Evolutionary conservation across 2,888 invertebrate species (phyloP), one percentile per base, ranked within the genome.

Genomic region (Drosophila meridionalis): DNA sequence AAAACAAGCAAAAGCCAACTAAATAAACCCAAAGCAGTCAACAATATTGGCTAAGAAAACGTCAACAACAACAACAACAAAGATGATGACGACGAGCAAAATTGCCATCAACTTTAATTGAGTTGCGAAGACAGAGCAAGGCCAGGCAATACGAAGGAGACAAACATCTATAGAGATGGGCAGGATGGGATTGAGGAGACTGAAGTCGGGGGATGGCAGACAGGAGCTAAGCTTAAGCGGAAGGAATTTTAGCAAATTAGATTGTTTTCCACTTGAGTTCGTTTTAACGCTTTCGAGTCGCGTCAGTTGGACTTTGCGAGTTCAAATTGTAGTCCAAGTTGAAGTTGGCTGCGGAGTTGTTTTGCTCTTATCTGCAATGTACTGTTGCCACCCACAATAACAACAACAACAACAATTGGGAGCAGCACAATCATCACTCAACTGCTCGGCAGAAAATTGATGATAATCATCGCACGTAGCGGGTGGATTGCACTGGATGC

Each of bases 181-280:
- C 32, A 28, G 65, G 53, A 38, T 53, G 53, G 12, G 36, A 52
- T 20, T 52, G 53, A 12, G 12, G 26, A 53, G 8, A 34, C 36
- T 12, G 30, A 12, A 9, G 52, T 8, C 30, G 6, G 26, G 30
- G 9, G 26, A 20, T 4, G 9, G 50, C 11, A 57, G 57, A 43
- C 66, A 34, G 50, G 53, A 68, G 67, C 61, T 69, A 47, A 67
- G 62, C 58, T 65, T 62, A 63, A 83, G 84, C 88, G 83, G 83
- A 89, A 80, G 87, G 80, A 86, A 89, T 87, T 83, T 90, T 91
- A 91, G 90, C 90, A 92, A 92, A 92, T 92, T 92, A 91, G 92
- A 92, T 92, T 92, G 92, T 92, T 92, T 92, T 92, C 92, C 92
- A 91, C 91, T 91, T 91, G 92, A 92, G 92, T 91, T 92, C 88